phyloP scores from a whole-genome alignment of 2,888 invertebrate genomes.

The Drosophila hawaiiensis region DNA sequence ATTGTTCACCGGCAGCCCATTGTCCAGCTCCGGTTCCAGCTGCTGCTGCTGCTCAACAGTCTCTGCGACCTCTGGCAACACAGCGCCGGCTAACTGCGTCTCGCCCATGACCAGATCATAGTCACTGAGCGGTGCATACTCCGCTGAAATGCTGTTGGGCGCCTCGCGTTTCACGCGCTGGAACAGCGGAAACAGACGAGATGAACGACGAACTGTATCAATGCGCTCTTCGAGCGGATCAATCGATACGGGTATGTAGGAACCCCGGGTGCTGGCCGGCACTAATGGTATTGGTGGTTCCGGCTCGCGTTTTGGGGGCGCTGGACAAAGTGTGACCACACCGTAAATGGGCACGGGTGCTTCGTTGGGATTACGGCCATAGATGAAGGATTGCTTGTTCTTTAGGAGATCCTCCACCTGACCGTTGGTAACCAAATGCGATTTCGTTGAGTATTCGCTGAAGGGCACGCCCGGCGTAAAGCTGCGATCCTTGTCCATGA shows the following conservation, averaged over 20 bases:
- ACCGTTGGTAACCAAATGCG: slow-evolving; percentile 86
- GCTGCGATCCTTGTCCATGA: slow-evolving; percentile 81
- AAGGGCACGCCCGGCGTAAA: slow-evolving; percentile 76
- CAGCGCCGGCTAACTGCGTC: slow-evolving; percentile 32
- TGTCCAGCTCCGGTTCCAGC: slow-evolving; percentile 48
- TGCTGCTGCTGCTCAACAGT: slow-evolving; percentile 12
- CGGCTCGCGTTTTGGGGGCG: slow-evolving; percentile 18
- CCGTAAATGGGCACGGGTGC: slow-evolving; percentile 88
- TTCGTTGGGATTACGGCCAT: slow-evolving; percentile 87
- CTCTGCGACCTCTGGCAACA: slow-evolving; percentile 9
- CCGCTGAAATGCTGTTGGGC: slow-evolving; percentile 8
- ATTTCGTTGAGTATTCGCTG: slow-evolving; percentile 84
- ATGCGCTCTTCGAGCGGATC: slow-evolving; percentile 75
- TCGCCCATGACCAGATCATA: slow-evolving; percentile 63
- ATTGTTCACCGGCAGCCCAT: slow-evolving; percentile 75
- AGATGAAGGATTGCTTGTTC: slow-evolving; percentile 86
- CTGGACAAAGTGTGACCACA: slow-evolving; percentile 86
- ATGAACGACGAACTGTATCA: slow-evolving; percentile 80
- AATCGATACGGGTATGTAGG: slow-evolving; percentile 83
- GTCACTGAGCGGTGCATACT: slow-evolving; percentile 43
- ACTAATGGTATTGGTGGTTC: slow-evolving; percentile 22
- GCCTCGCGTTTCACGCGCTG: slow-evolving; percentile 72
- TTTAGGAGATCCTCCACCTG: slow-evolving; percentile 84
- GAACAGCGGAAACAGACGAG: slow-evolving; percentile 81
- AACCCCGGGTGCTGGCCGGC: slow-evolving; percentile 74